Evolutionary conservation across 1,140 invertebrate genomes (phyloP).

Genomic region (Pollicipes pollicipes): DNA sequence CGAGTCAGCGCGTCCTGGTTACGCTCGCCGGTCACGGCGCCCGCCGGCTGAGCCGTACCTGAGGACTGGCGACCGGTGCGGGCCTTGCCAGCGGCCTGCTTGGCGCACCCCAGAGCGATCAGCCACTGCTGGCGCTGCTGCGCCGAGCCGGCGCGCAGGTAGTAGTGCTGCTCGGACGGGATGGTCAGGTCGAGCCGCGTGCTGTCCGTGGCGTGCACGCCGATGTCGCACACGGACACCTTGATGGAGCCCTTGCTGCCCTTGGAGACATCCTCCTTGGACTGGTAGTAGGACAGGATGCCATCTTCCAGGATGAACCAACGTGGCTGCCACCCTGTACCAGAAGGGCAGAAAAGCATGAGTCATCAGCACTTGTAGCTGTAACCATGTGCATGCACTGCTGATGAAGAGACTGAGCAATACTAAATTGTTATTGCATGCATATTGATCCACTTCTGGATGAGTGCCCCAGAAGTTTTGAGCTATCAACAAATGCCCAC

Average conservation of each 20-base stretch:
- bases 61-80: conserved; percentile 27
- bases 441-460: too few relatives aligned
- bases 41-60: too few relatives aligned
- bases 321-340: conserved; percentile 61
- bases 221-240: conserved; percentile 60
- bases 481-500: too few relatives aligned
- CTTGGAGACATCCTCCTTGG: conserved; percentile 59
- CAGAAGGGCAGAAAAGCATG: conserved; percentile 9
- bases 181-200: conserved; percentile 56
- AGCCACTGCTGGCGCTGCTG: conserved; percentile 62
- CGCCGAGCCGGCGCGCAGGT: conserved; percentile 49
- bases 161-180: conserved; percentile 62
- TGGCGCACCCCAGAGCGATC: conserved; percentile 57
- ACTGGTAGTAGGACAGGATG: conserved; percentile 61
- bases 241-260: conserved; percentile 68
- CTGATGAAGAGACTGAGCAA: too few relatives aligned
- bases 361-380: not conserved
- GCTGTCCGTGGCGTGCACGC: conserved; percentile 50
- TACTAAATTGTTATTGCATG: too few relatives aligned
- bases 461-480: too few relatives aligned
- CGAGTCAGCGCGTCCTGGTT: too few relatives aligned
- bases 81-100: conserved; percentile 41
- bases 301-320: conserved; percentile 69
- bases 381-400: too few relatives aligned
- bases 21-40: too few relatives aligned